These are phyloP conservation scores for Melanargia galathea DNA, from an alignment of 2,888 invertebrate genomes.

Conservation along the genomic window DNA sequence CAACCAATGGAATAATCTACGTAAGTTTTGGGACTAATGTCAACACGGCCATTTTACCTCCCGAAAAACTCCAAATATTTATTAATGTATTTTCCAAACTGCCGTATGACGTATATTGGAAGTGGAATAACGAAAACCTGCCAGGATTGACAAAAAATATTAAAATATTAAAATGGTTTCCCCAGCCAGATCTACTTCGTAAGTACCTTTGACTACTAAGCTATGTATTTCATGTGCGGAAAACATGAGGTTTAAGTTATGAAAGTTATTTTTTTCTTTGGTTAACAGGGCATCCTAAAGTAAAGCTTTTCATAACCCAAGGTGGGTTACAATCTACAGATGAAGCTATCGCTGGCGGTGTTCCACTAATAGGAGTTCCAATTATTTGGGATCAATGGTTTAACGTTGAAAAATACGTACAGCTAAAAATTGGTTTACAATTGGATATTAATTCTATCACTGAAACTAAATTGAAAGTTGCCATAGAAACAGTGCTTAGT, in stretches of 20 bases:
- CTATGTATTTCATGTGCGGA: no score
- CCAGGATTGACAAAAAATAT: constrained; percentile 53
- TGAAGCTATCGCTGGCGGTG: constrained; percentile 61
- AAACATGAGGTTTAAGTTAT: no score
- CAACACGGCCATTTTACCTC: constrained; percentile 42
- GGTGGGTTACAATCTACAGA: constrained; percentile 68
- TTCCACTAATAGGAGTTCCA: constrained; percentile 64
- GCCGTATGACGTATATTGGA: constrained; percentile 60
- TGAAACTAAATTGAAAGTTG: constrained; percentile 44
- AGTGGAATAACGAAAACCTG: constrained; percentile 56
- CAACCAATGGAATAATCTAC: constrained; percentile 56
- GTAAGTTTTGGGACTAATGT: constrained; percentile 62
- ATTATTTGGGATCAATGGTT: constrained; percentile 63
- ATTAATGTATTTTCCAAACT: constrained; percentile 53
- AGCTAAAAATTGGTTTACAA: constrained; percentile 50
- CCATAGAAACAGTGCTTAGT: constrained; percentile 45
- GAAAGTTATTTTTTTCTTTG: no score
- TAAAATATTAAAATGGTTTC: constrained; percentile 59
- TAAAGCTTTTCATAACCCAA: constrained; percentile 65
- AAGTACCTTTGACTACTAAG: constrained; percentile 43
- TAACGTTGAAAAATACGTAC: constrained; percentile 52
- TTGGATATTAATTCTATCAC: constrained; percentile 49
- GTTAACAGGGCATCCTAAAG: constrained; percentile 67
- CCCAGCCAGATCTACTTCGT: constrained; percentile 58
- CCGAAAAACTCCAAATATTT: constrained; percentile 45